A percentile compares a stretch with the other conserved stretches of the same genome.
These are phyloP conservation scores for Rhingia rostrata DNA, from an alignment of 2,888 invertebrate genomes.

Conservation along the genomic window DNA sequence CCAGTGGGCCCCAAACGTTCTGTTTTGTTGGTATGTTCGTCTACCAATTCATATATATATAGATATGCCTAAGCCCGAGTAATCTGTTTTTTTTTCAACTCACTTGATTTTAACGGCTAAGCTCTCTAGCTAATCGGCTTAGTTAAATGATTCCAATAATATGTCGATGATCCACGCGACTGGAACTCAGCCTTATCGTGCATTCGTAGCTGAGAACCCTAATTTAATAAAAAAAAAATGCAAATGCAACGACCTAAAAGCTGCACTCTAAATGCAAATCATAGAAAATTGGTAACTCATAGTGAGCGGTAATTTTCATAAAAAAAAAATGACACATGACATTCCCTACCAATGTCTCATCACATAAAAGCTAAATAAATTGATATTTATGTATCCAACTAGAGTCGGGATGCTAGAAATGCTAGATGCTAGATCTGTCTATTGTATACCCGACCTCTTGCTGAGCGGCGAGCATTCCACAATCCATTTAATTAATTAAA, in stretches of 20 bases:
- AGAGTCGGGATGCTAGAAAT: background rate
- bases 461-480: conserved; percentile 44
- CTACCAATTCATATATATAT: background rate
- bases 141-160: too few species aligned
- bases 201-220: background rate
- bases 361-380: conserved; percentile 26
- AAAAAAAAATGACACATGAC: conserved; percentile 31
- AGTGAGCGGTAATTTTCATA: conserved; percentile 14
- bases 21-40: too few species aligned
- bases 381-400: conserved; percentile 26
- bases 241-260: conserved; percentile 12
- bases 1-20: too few species aligned
- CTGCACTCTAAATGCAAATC: conserved; percentile 25
- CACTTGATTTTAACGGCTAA: too few species aligned
- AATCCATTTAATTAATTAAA: conserved; percentile 66
- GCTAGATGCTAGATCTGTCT: conserved; percentile 16
- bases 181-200: too few species aligned
- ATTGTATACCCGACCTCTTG: conserved; percentile 38
- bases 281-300: background rate
- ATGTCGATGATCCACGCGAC: too few species aligned
- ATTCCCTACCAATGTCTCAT: conserved; percentile 41
- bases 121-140: too few species aligned
- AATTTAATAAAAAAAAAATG: background rate
- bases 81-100: too few species aligned
- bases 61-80: too few species aligned